phyloP scores from a whole-genome alignment of 2,797 vertebrate species.

The Meda fulgida region DNA sequence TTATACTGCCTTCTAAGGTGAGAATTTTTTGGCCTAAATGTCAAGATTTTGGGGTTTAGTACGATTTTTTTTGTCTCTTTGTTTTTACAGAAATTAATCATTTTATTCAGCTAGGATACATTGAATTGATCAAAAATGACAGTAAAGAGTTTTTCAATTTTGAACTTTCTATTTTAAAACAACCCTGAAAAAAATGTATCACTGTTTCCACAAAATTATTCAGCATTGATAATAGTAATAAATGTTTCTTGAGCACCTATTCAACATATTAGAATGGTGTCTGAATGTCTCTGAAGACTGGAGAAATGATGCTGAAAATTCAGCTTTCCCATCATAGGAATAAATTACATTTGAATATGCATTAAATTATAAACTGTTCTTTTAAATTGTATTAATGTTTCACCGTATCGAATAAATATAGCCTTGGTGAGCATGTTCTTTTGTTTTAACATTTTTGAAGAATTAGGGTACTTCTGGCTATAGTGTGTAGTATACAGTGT shows the following conservation, averaged over 20 bases:
- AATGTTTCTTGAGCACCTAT: not conserved
- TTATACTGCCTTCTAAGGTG: not conserved
- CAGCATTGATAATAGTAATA: not conserved
- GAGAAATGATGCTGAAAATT: no score
- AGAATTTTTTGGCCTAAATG: not conserved
- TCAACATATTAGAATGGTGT: not conserved
- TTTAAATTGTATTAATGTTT: no score
- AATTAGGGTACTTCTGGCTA: not conserved
- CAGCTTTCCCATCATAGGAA: no score
- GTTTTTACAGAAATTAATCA: not conserved
- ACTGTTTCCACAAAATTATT: not conserved
- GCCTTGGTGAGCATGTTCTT: not conserved
- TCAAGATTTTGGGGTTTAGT: no score
- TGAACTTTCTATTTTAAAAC: not conserved
- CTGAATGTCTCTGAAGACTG: no score
- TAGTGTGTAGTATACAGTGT: conserved; percentile 54
- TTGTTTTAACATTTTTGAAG: not conserved
- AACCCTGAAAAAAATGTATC: no score
- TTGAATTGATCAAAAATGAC: not conserved
- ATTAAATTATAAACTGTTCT: no score
- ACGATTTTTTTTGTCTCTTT: not conserved
- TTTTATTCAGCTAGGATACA: not conserved
- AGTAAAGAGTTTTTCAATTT: not conserved
- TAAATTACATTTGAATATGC: no score
- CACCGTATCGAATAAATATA: not conserved